A percentile compares a stretch with the other conserved stretches of the same genome.
Conservation (phyloP, 2,797 vertebrate genomes). For the Pelodytes ibericus region DNA sequence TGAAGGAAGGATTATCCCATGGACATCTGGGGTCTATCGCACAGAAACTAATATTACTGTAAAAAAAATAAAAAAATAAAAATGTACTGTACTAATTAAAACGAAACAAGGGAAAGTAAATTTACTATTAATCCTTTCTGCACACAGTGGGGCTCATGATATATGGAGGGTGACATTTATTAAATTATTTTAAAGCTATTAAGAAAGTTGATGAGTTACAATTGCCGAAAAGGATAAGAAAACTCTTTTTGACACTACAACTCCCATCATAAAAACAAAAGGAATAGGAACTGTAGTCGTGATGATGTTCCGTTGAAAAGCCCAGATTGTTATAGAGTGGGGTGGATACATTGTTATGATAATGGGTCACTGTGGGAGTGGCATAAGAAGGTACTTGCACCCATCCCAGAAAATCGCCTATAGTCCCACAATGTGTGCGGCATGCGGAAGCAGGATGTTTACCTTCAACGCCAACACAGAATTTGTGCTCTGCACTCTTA, state of each 20-base stretch:
- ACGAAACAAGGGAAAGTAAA: slow-evolving; percentile 29
- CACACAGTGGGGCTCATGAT: slow-evolving; percentile 1
- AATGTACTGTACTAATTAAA: slow-evolving; percentile 46
- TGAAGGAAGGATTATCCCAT: slow-evolving; percentile 48
- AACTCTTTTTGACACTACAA: background rate
- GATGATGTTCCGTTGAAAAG: too few relatives aligned
- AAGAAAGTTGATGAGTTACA: background rate
- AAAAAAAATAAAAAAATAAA: slow-evolving; percentile 33
- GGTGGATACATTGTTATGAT: too few relatives aligned
- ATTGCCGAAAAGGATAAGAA: background rate
- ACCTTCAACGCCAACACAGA: too few relatives aligned
- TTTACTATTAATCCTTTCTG: slow-evolving; percentile 39
- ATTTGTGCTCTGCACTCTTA: too few relatives aligned
- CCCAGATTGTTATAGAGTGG: too few relatives aligned
- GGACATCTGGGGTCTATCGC: slow-evolving; percentile 46
- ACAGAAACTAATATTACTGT: slow-evolving; percentile 45
- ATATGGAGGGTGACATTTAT: slow-evolving; percentile 30
- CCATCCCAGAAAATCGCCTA: too few relatives aligned
- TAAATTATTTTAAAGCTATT: slow-evolving; percentile 28
- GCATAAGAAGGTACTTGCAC: too few relatives aligned
- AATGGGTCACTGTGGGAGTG: too few relatives aligned
- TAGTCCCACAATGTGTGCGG: too few relatives aligned
- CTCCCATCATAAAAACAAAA: background rate
- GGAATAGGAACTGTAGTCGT: too few relatives aligned
- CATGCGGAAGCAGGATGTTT: too few relatives aligned